These are phyloP conservation scores for Pandion haliaetus DNA, from an alignment of 2,113 vertebrate species.

Conservation along the genomic window DNA sequence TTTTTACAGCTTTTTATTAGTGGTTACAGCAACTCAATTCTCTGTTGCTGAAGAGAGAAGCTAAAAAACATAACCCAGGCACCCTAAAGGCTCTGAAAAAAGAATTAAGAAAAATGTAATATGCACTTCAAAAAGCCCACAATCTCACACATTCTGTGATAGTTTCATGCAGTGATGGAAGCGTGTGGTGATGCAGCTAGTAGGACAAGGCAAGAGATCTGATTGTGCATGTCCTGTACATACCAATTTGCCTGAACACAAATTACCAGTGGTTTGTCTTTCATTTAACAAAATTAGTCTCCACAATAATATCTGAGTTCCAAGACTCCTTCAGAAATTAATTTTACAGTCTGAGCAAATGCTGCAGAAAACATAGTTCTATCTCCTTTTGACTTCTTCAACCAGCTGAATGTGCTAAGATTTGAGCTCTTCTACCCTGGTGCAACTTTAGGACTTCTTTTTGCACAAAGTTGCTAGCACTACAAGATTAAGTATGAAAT, in stretches of 20 bases:
- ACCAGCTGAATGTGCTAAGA: neutral
- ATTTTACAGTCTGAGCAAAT: neutral
- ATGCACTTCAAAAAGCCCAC: neutral
- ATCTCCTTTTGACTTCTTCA: neutral
- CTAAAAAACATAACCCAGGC: neutral
- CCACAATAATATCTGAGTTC: neutral
- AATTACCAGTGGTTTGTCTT: neutral
- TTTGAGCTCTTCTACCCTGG: neutral
- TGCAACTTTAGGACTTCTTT: neutral
- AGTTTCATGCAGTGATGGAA: neutral
- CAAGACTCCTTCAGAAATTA: neutral
- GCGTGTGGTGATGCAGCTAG: neutral
- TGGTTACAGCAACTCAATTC: neutral
- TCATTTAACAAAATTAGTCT: neutral
- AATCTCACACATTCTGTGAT: rapidly evolving
- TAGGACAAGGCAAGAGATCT: neutral
- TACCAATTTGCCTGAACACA: neutral
- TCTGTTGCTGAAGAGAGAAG: neutral
- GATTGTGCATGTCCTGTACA: no score
- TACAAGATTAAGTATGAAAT: neutral
- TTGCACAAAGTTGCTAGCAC: neutral
- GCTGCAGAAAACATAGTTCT: neutral
- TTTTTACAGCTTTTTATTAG: neutral
- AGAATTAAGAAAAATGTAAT: neutral
- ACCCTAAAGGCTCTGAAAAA: neutral